Evolutionary conservation across 2,797 vertebrate species (phyloP).

Genomic region (Ptychobarbus kaznakovi): DNA sequence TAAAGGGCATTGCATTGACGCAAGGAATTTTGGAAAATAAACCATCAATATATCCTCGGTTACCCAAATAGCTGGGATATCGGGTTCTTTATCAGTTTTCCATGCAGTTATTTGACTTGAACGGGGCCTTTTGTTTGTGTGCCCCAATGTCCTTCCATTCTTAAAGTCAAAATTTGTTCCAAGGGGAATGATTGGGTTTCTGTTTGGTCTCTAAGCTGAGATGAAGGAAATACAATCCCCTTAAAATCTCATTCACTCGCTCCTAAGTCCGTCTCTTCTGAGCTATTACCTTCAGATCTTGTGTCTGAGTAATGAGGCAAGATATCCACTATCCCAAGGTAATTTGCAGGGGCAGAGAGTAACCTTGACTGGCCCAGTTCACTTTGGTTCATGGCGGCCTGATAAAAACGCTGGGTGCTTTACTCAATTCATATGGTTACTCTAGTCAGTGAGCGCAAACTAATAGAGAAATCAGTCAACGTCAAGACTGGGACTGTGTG

Average conservation of each 20-base stretch:
- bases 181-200: constrained; percentile 54
- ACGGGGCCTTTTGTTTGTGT: constrained; percentile 26
- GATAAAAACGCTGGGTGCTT: neutral
- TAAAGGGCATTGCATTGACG: neutral
- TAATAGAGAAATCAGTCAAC: constrained; percentile 3
- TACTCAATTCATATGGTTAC: neutral
- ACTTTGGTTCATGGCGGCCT: neutral
- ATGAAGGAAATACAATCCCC: constrained; percentile 55
- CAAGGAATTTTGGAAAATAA: constrained; percentile 20
- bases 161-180: constrained; percentile 51
- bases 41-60: constrained; percentile 6
- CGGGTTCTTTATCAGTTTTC: constrained; percentile 37
- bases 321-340: constrained; percentile 29
- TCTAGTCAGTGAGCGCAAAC: neutral
- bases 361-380: constrained; percentile 40
- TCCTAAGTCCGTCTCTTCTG: constrained; percentile 12
- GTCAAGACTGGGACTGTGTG: neutral
- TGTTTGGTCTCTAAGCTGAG: constrained; percentile 38
- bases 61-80: constrained; percentile 33
- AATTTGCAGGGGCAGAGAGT: constrained; percentile 24
- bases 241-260: constrained; percentile 37
- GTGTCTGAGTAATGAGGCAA: constrained; percentile 41
- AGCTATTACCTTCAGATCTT: constrained; percentile 37
- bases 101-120: constrained; percentile 7
- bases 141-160: constrained; percentile 48